phyloP scores from a whole-genome alignment of 2,797 vertebrate genomes.

The Gymnothorax javanicus region DNA sequence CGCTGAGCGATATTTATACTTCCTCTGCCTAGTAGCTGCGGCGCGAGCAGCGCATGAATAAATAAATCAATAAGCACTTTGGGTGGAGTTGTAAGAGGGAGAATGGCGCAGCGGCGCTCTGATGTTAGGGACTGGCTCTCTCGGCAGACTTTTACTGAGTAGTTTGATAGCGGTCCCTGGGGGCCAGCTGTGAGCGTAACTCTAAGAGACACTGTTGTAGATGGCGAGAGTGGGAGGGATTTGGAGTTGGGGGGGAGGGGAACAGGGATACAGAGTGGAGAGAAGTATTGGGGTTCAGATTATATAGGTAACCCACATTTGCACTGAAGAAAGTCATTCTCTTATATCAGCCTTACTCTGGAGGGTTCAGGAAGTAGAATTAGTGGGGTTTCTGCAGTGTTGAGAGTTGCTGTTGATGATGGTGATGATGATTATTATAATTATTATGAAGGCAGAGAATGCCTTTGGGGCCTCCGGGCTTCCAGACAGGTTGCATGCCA shows the following conservation, averaged over 20 bases:
- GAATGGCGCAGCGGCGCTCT: neutral
- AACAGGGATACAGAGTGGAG: slow-evolving; percentile 33
- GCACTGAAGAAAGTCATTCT: neutral
- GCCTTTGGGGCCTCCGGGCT: slow-evolving; percentile 54
- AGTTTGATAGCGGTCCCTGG: neutral
- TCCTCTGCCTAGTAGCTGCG: neutral
- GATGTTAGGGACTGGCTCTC: neutral
- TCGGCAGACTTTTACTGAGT: neutral
- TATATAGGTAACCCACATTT: neutral
- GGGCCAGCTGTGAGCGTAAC: neutral
- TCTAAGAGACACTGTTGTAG: neutral
- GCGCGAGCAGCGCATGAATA: neutral
- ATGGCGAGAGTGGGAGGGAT: neutral
- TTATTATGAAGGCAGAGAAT: slow-evolving; percentile 53
- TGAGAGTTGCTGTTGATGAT: no score
- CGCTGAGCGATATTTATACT: neutral
- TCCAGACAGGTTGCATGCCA: neutral
- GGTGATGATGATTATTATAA: neutral
- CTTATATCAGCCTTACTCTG: neutral
- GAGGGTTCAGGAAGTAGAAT: neutral
- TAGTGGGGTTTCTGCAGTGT: neutral
- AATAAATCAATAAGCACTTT: slow-evolving; percentile 16
- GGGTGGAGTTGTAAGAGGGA: neutral
- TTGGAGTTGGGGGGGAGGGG: slow-evolving; percentile 21
- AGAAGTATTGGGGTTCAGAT: slow-evolving; percentile 7